Conservation (phyloP, 2,113 vertebrate genomes). For the Oryzias melastigma region DNA sequence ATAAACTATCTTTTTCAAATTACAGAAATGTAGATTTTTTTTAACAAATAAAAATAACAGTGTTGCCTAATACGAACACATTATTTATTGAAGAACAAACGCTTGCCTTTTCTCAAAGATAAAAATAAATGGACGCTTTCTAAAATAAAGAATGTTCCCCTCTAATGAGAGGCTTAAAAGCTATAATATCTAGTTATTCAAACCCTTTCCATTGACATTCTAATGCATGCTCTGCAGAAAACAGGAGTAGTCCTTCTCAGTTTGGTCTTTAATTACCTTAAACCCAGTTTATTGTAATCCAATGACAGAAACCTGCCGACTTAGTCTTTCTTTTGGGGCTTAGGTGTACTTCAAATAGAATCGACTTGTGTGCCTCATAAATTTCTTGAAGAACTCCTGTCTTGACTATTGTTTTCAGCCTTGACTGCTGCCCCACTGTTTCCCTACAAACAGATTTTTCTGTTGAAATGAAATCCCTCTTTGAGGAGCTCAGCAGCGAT, state of each 20-base stretch:
- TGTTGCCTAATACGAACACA: no score
- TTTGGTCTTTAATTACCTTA: neutral
- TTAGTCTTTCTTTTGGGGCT: neutral
- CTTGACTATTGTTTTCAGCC: neutral
- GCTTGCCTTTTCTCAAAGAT: no score
- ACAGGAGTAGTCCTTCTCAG: neutral
- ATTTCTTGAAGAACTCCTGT: neutral
- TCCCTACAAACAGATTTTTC: neutral
- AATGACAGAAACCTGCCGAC: neutral
- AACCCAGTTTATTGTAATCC: neutral
- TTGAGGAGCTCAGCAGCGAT: slow-evolving; percentile 16
- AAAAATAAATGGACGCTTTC: no score
- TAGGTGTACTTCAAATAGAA: neutral
- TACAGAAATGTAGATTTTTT: no score
- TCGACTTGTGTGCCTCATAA: neutral
- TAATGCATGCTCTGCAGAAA: neutral
- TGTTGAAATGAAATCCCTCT: neutral
- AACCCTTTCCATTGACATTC: neutral
- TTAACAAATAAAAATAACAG: no score
- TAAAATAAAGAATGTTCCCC: no score
- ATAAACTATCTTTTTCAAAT: no score
- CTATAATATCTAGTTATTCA: no score
- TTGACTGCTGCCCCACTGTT: neutral
- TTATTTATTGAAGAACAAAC: no score
- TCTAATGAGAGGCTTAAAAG: no score